phyloP scores from a whole-genome alignment of 2,113 vertebrate species.

The Ramphastos sulfuratus region DNA sequence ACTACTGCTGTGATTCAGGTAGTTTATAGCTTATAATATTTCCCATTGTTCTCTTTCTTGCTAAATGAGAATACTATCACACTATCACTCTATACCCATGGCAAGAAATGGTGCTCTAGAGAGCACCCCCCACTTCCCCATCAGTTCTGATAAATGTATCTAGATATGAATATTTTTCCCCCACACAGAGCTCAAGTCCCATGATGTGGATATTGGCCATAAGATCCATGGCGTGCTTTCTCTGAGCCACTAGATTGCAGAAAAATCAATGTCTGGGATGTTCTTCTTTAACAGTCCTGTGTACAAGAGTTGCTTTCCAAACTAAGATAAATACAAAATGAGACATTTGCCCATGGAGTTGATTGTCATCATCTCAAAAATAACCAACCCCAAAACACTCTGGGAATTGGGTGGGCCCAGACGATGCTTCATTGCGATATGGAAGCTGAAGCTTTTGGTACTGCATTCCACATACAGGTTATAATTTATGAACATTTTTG shows the following conservation, averaged over 20 bases:
- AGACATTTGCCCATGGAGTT: background rate
- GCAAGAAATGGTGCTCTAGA: background rate
- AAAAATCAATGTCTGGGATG: background rate
- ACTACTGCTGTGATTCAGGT: background rate
- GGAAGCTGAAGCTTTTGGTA: background rate
- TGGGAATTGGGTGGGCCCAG: background rate
- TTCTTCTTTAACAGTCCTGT: background rate
- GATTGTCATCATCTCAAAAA: background rate
- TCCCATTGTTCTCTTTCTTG: background rate
- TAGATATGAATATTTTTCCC: background rate
- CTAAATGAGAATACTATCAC: background rate
- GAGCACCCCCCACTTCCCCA: too few species aligned
- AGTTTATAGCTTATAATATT: background rate
- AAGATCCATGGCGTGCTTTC: background rate
- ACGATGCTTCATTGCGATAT: background rate
- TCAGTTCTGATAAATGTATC: background rate
- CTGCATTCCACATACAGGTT: accelerated
- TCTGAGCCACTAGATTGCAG: background rate
- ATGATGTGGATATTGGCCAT: background rate
- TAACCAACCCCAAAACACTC: background rate
- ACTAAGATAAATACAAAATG: background rate
- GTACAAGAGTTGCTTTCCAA: background rate
- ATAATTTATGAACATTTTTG: background rate
- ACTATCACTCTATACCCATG: accelerated
- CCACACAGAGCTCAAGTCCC: background rate